Percentiles rank a stretch among this genome's conserved stretches.
phyloP scores from a whole-genome alignment of 1,140 invertebrate species.

The Pseudomyrmex pallidus region DNA sequence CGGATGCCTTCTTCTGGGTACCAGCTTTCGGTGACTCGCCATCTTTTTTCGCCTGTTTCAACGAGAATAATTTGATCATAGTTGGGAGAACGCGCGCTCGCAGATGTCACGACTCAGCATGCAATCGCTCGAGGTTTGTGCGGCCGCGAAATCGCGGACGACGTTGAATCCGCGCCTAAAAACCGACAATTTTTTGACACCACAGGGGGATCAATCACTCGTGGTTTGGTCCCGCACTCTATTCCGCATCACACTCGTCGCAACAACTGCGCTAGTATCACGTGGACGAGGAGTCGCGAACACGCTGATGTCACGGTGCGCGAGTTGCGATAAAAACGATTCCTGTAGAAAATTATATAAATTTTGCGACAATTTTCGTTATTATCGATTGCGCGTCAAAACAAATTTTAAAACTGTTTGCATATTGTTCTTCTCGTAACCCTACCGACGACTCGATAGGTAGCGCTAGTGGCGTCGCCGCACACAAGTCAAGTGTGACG shows the following conservation, averaged over 20 bases:
- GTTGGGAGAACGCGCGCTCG: constrained; percentile 72
- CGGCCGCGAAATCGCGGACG: constrained; percentile 43
- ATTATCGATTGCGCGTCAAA: no score
- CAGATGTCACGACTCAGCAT: constrained; percentile 55
- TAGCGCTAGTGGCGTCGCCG: no score
- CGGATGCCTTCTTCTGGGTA: constrained; percentile 96
- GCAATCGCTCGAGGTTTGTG: constrained; percentile 25
- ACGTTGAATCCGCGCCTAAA: constrained; percentile 58
- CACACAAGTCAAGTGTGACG: neutral
- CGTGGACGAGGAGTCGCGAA: constrained; percentile 58
- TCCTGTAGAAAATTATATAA: neutral
- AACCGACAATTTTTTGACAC: constrained; percentile 57
- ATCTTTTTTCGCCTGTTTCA: constrained; percentile 99
- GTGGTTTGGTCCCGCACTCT: constrained; percentile 53
- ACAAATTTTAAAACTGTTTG: no score
- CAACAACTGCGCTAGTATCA: constrained; percentile 66
- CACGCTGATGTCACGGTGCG: constrained; percentile 33
- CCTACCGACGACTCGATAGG: no score
- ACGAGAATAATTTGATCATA: constrained; percentile 99
- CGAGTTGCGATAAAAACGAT: neutral
- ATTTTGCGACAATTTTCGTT: no score
- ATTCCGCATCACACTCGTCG: constrained; percentile 30
- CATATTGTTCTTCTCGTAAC: no score
- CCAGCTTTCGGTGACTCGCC: constrained; percentile 92
- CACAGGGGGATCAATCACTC: constrained; percentile 50